Evolutionary conservation across 2,888 invertebrate species (phyloP), one percentile per base, ranked within the genome.

Genomic region (Epinotia nisella): DNA sequence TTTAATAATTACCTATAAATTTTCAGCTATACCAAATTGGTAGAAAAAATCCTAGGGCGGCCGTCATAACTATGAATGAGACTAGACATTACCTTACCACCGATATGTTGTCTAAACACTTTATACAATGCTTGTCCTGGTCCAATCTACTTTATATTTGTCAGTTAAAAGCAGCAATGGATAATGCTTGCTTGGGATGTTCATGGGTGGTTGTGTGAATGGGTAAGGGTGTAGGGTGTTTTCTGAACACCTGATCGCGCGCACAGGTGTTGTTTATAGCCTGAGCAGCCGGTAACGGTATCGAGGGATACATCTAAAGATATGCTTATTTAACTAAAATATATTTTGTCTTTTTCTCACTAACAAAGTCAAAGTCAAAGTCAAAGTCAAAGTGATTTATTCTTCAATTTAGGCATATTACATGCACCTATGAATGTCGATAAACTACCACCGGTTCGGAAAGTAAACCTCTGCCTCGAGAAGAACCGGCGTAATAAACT

Each of bases 221-320:
- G 61, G 68, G 58, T 58, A 41, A 62, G 71, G 74, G 79, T 77
- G 76, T 76, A 78, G 78, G 79, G 79, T 77, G 78, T 71, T 75
- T 80, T 80, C 74, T 62, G 80, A 81, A 85, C 88, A 88, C 88
- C 88, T 88, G 88, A 88, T 83, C 85, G 80, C 72, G 75, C 79
- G 68, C 85, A 88, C 88, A 88, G 88, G 88, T 88, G 88, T 80
- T 77, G 69, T 74, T 78, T 79, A 59, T 68, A 60, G 68, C 74
- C 35, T 76, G 69, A 71, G 81, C 78, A 80, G 70, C 77, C 71
- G 77, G 76, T 78, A 77, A 75, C 70, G 73, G 71, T 79, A 75
- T 78, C 76, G 55, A 17, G 3, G 41, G 80, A 84, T 80, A 70
- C 35, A 62, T 86, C 84, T 77, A 3, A 74, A 75, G 82, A 85